Base-by-base conservation (phyloP, 2,888 invertebrate species). In the Cataglyphis albicans region DNA sequence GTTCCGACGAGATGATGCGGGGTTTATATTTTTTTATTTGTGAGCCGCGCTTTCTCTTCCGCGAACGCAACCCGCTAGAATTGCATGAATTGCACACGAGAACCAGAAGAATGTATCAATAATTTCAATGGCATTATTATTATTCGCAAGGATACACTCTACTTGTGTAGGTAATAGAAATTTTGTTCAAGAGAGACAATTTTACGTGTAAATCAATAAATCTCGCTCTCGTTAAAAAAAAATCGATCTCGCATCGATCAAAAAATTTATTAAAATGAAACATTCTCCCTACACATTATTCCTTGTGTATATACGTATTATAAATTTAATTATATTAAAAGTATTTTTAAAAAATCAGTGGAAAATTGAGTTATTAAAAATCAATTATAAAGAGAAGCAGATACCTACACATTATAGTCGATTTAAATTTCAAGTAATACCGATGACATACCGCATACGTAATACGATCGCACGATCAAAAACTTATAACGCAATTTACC, bases 1-100 rank as follows among this genome's bases (percentile, higher is more conserved):
- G 64, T 80, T 83, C 76, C 85, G 48, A 78, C 84, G 68, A 75
- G 32, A 32, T 74, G 44, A 32, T 74, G 44, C 64, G 32, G 64
- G 21, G 81, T 59, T 41, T 48, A 21, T 78, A 55, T 63, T 72
- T 72, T 81, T 83, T 67, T 21, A 80, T 82, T 59, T 65, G 84
- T 75, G 73, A 81, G 38, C 68, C 68, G 41, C 61, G 83, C 88
- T 88, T 89, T 88, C 88, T 88, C 88, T 89, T 89, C 85, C 87
- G 80, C 65, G 65, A 85, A 73, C 78, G 76, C 59, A 81, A 84
- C 48, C 70, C 25, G 15, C 70, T 67, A 55, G 10, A 68, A 83
- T 84, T 83, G 82, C 81, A 81, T 48, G 81, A 83, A 81, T 67
- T 85, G 81, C 70, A 67, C 35, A 68, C 57, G 74, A 52, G 48